A percentile compares a stretch with the other conserved stretches of the same genome.
Evolutionary conservation across 2,113 vertebrate species (phyloP).

Genomic region (Tachuris rubrigastra): DNA sequence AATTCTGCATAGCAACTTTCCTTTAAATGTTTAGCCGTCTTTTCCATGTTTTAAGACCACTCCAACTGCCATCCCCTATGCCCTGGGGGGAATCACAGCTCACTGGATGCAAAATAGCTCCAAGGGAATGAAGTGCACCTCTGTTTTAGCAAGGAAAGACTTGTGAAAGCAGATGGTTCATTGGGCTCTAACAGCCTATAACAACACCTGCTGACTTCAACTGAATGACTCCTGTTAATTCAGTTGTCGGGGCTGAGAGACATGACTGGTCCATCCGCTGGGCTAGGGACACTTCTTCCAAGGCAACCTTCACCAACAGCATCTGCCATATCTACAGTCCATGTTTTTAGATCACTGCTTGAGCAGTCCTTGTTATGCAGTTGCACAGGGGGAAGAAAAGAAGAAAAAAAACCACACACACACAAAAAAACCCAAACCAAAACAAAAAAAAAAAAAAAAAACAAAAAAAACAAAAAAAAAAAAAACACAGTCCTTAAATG

Average conservation of each 20-base stretch:
- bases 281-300: neutral
- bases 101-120: neutral
- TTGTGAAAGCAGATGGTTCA: neutral
- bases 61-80: neutral
- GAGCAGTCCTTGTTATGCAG: neutral
- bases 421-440: too few relatives aligned
- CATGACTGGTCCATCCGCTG: neutral
- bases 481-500: rapidly evolving
- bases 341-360: neutral
- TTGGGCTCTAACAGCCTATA: neutral
- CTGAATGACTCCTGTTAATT: neutral
- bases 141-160: neutral
- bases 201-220: neutral
- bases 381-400: neutral
- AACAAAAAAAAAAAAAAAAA: too few relatives aligned
- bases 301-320: neutral
- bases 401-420: too few relatives aligned
- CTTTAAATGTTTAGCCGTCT: neutral
- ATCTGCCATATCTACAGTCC: neutral
- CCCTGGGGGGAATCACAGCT: neutral
- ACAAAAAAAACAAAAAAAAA: too few relatives aligned
- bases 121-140: neutral
- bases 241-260: neutral
- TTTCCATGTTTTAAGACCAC: neutral
- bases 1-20: neutral